A percentile compares a stretch with the other conserved stretches of the same genome.
phyloP scores from a whole-genome alignment of 2,113 vertebrate genomes.

The Macaca nemestrina region DNA sequence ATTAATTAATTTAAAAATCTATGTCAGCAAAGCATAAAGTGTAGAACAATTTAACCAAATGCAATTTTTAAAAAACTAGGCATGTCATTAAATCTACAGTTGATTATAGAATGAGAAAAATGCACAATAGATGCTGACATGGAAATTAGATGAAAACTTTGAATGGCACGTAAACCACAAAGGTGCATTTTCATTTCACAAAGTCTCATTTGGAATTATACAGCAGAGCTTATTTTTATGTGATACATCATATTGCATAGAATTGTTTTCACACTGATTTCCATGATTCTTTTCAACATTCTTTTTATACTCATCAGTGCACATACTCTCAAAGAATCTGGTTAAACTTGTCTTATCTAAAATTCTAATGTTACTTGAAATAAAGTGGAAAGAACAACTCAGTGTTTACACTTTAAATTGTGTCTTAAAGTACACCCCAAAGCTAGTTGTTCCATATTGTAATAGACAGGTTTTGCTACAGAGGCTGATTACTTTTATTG shows the following conservation, averaged over 20 bases:
- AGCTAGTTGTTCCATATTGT: constrained; percentile 54
- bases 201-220: neutral
- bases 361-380: constrained; percentile 22
- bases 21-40: neutral
- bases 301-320: neutral
- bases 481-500: constrained; percentile 76
- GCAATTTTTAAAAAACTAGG: neutral
- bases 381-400: constrained; percentile 4
- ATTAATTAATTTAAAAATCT: neutral
- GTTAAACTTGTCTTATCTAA: neutral
- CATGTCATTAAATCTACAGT: neutral
- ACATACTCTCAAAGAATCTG: neutral
- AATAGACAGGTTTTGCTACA: constrained; percentile 63
- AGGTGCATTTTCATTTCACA: neutral
- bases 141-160: neutral
- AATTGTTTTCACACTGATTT: neutral
- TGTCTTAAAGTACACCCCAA: constrained; percentile 45
- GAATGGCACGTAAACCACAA: neutral
- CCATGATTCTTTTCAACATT: neutral
- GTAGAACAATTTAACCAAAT: neutral
- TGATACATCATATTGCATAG: neutral
- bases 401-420: constrained; percentile 3
- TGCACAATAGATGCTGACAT: neutral
- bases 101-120: neutral
- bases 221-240: neutral